phyloP scores from a whole-genome alignment of 1,140 invertebrate genomes.

The Pseudomyrmex flavicornis region DNA sequence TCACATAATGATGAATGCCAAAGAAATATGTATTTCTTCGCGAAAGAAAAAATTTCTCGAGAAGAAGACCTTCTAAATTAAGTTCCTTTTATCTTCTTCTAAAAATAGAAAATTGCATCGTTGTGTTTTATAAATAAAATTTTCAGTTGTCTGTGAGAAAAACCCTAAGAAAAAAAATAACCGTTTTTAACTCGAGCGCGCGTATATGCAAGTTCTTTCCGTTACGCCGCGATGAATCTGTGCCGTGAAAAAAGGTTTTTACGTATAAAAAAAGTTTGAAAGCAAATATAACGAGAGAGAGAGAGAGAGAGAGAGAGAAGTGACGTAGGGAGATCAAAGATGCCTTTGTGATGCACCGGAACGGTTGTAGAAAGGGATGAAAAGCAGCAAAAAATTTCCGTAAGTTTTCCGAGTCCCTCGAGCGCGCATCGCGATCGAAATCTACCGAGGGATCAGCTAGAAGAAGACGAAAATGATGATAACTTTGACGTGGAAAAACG shows the following conservation, averaged over 20 bases:
- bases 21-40: background rate
- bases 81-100: background rate
- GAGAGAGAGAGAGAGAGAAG: no score
- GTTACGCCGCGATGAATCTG: background rate
- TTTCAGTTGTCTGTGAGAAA: no score
- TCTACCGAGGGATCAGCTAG: conserved; percentile 26
- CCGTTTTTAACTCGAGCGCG: background rate
- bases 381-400: conserved; percentile 12
- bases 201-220: background rate
- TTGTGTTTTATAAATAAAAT: no score
- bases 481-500: conserved; percentile 26
- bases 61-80: background rate
- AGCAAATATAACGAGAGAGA: background rate
- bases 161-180: no score
- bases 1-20: background rate
- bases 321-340: conserved; percentile 19
- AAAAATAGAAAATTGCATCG: background rate
- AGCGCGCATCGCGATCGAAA: conserved; percentile 21
- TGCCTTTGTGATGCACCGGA: conserved; percentile 8
- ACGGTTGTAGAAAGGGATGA: background rate
- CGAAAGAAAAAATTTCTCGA: background rate
- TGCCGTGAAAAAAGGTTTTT: conserved; percentile 14
- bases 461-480: conserved; percentile 4
- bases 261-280: conserved; percentile 18
- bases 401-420: conserved; percentile 11